phyloP scores from a whole-genome alignment of 2,113 vertebrate species.

The Epinephelus cyanopodus region DNA sequence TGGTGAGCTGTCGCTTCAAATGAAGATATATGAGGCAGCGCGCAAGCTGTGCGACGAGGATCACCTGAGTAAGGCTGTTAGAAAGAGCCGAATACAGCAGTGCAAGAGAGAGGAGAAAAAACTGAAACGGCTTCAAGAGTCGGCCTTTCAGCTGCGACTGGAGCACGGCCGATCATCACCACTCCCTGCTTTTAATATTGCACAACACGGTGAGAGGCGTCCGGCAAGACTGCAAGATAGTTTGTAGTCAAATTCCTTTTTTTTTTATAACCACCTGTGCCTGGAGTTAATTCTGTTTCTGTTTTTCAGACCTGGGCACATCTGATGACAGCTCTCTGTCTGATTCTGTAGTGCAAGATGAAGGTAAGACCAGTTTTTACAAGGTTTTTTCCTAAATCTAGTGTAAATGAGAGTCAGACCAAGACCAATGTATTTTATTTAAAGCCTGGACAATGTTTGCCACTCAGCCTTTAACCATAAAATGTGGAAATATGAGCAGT shows the following conservation, averaged over 20 bases:
- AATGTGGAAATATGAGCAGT: background rate
- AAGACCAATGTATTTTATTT: background rate
- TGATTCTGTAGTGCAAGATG: conserved; percentile 86
- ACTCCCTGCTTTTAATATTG: conserved; percentile 72
- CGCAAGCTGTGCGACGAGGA: conserved; percentile 87
- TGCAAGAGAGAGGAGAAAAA: conserved; percentile 88
- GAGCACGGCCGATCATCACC: conserved; percentile 77
- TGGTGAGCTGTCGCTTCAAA: conserved; percentile 89
- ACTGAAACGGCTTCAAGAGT: conserved; percentile 87
- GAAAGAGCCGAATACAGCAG: conserved; percentile 85
- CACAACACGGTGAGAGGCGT: conserved; percentile 65
- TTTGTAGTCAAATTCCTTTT: background rate
- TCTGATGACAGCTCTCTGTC: conserved; percentile 90
- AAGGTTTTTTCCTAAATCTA: too few species aligned
- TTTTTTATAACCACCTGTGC: background rate
- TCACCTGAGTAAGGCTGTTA: conserved; percentile 85
- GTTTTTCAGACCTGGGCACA: conserved; percentile 81
- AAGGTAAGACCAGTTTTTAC: conserved; percentile 81
- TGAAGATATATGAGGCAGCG: conserved; percentile 90
- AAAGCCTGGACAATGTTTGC: background rate
- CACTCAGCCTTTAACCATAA: background rate
- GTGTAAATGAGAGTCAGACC: background rate
- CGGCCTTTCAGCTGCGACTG: conserved; percentile 82
- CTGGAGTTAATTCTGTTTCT: background rate
- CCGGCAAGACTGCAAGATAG: background rate